Conservation (phyloP, 2,113 vertebrate species). For the Odocoileus hemionus region DNA sequence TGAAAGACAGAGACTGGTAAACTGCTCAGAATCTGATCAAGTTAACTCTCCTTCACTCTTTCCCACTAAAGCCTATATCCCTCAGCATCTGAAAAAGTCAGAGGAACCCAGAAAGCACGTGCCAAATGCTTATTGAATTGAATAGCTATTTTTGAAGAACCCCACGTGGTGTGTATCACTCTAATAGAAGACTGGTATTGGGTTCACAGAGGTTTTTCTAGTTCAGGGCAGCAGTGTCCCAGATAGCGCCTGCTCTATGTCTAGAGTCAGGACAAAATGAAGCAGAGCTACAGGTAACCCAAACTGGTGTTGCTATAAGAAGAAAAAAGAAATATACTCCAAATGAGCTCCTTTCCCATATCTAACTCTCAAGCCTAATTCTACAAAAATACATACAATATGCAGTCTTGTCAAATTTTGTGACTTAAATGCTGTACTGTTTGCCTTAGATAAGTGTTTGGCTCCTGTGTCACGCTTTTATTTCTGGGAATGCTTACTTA, state of each 20-base stretch:
- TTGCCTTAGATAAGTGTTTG: not conserved
- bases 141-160: not conserved
- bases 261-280: not conserved
- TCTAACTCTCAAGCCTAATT: not conserved
- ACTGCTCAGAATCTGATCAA: not conserved
- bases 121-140: not conserved
- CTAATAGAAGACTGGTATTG: not conserved
- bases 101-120: not conserved
- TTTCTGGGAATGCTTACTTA: constrained; percentile 5
- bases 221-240: not conserved
- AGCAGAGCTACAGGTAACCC: not conserved
- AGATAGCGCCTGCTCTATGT: not conserved
- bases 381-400: not conserved
- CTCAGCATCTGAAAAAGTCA: not conserved
- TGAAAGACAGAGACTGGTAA: not conserved
- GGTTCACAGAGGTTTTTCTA: not conserved
- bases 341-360: not conserved
- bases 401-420: not conserved
- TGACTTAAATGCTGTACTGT: not conserved
- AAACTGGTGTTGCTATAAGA: not conserved
- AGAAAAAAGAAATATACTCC: not conserved
- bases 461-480: not conserved
- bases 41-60: not conserved
- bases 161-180: not conserved
- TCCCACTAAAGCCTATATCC: not conserved